A percentile compares a stretch with the other conserved stretches of the same genome.
Conservation (phyloP, 2,797 vertebrate species). For the Triplophysa yarkandensis region DNA sequence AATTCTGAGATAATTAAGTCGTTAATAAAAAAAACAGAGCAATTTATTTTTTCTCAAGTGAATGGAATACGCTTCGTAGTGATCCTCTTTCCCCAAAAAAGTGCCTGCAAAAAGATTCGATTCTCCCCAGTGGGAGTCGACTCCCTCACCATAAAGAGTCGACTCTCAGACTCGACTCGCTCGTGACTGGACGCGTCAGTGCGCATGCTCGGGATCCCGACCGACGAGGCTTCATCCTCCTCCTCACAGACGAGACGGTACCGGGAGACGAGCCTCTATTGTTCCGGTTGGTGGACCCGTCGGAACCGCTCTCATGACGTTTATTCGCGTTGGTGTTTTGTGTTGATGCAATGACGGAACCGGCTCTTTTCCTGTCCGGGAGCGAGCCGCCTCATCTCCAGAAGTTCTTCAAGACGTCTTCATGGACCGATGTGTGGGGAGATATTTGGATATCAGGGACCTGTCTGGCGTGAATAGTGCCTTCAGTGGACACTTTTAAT, state of each 20-base stretch:
- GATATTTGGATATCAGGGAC: background rate
- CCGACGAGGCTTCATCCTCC: constrained; percentile 34
- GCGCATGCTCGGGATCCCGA: too few species aligned
- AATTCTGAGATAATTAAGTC: too few species aligned
- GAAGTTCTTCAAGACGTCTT: constrained; percentile 18
- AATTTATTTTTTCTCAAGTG: too few species aligned
- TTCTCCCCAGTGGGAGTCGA: too few species aligned
- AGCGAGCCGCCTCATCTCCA: too few species aligned
- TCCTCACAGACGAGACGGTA: constrained; percentile 3
- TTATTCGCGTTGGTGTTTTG: constrained; percentile 13
- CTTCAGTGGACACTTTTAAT: background rate
- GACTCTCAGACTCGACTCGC: too few species aligned
- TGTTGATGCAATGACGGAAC: constrained; percentile 18
- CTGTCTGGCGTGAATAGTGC: background rate
- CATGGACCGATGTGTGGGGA: constrained; percentile 9
- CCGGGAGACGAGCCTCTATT: background rate
- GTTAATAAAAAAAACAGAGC: too few species aligned
- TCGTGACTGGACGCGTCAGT: too few species aligned
- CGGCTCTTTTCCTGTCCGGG: constrained; percentile 29
- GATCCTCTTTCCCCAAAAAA: too few species aligned
- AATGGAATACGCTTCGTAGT: too few species aligned
- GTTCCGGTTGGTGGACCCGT: background rate
- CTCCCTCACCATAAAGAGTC: too few species aligned
- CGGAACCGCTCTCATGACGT: background rate
- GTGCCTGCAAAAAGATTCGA: too few species aligned